Evolutionary conservation across 2,797 vertebrate genomes (phyloP).

Genomic region (Pseudotriccus pelzelni): DNA sequence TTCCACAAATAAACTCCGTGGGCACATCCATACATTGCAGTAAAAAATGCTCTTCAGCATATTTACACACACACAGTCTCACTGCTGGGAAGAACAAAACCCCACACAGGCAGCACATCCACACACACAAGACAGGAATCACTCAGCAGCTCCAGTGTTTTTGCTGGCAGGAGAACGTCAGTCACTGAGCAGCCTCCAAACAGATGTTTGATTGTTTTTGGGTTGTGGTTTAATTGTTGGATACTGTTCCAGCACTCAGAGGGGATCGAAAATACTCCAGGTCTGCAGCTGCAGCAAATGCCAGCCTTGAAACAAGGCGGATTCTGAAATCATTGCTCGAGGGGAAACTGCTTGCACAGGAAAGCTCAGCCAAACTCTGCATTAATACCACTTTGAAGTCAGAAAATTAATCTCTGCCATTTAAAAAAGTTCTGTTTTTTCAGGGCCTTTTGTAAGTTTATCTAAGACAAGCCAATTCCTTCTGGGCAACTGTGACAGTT

Average conservation of each 20-base stretch:
- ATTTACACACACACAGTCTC: neutral
- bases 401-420: constrained; percentile 72
- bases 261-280: constrained; percentile 78
- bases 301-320: constrained; percentile 74
- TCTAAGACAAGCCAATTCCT: constrained; percentile 70
- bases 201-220: constrained; percentile 93
- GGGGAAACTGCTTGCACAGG: constrained; percentile 75
- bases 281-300: constrained; percentile 85
- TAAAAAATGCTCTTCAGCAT: neutral
- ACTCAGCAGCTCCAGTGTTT: constrained; percentile 76
- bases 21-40: neutral
- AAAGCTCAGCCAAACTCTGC: constrained; percentile 79
- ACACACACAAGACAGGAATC: constrained; percentile 50
- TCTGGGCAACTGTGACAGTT: constrained; percentile 67
- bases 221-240: constrained; percentile 90
- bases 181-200: constrained; percentile 84
- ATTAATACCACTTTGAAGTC: constrained; percentile 86
- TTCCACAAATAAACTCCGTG: neutral
- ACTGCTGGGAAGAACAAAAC: neutral
- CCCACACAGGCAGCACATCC: neutral
- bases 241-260: constrained; percentile 83
- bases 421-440: constrained; percentile 71
- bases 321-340: constrained; percentile 74
- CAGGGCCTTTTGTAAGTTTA: constrained; percentile 69
- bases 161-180: constrained; percentile 81